Evolutionary conservation across 2,888 invertebrate genomes (phyloP), one percentile per base, ranked within the genome.

Genomic region (Candidula unifasciata): DNA sequence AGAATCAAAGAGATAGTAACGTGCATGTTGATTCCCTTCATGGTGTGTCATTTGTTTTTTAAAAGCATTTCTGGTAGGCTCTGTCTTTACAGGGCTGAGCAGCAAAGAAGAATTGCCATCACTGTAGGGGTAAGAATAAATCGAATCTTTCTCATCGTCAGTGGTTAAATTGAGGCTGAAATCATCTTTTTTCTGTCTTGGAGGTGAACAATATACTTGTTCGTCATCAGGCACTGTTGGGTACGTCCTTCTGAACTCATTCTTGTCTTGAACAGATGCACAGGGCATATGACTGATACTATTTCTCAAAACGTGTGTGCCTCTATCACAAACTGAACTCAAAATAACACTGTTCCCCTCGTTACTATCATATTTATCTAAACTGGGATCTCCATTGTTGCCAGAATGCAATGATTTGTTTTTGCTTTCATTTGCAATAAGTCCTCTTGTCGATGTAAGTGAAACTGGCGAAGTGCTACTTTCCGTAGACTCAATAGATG

Each of bases 401-500:
- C 54, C 66, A 3, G 90, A 90, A 0, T 91, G 86, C 44, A 91
- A 85, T 21, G 90, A 91, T 90, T 91, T 92, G 80, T 89, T 90
- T 81, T 90, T 90, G 8, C 91, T 91, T 83, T 92, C 91, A 83
- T 89, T 91, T 35, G 91, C 91, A 18, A 90, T 89, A 10, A 92
- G 80, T 13, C 88, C 91, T 10, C 90, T 89, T 0, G 91, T 89
- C 13, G 91, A 90, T 0, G 92, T 91, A 21, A 91, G 82, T 13
- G 92, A 91, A 35, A 89, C 89, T 13, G 90, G 89, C 33, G 91
- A 90, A 44, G 88, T 89, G 21, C 71, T 64, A 10, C 91, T 91
- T 84, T 80, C 89, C 44, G 83, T 88, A 2, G 90, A 90, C 0
- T 89, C 89, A n/a, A 89, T 87, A 2, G 92, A 89, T 57, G 68